Evolutionary conservation across 1,140 invertebrate genomes (phyloP).

Genomic region (Eumaeus atala): DNA sequence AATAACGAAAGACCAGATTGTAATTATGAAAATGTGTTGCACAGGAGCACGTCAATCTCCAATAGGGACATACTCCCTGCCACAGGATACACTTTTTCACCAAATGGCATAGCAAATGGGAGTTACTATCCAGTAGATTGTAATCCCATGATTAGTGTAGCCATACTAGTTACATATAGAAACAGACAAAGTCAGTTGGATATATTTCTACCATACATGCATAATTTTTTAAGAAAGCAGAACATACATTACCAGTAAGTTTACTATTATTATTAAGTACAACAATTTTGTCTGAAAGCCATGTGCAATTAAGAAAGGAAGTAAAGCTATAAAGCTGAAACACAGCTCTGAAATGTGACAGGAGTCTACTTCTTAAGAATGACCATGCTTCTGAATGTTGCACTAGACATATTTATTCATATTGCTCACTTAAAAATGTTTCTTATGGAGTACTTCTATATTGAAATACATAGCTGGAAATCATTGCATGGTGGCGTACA

Average conservation of each 20-base stretch:
- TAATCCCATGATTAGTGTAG: constrained; percentile 83
- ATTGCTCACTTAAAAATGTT: too few species aligned
- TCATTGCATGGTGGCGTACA: too few species aligned
- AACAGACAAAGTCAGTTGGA: constrained; percentile 87
- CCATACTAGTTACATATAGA: constrained; percentile 92
- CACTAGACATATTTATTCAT: too few species aligned
- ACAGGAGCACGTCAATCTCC: constrained; percentile 24
- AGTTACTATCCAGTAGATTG: constrained; percentile 84
- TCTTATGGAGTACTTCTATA: too few species aligned
- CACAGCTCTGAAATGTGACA: too few species aligned
- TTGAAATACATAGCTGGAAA: too few species aligned
- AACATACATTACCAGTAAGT: constrained; percentile 83
- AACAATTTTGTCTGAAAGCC: neutral
- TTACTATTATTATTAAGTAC: neutral
- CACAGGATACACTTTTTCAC: constrained; percentile 22
- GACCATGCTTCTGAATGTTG: too few species aligned
- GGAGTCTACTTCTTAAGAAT: too few species aligned
- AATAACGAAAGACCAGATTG: constrained; percentile 40
- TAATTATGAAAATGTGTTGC: constrained; percentile 41
- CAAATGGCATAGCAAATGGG: constrained; percentile 67
- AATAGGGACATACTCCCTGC: too few species aligned
- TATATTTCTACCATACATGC: constrained; percentile 90
- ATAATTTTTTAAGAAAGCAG: constrained; percentile 91
- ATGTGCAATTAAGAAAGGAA: too few species aligned
- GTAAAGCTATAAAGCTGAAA: too few species aligned